Conservation (phyloP, 1,140 invertebrate genomes). For the Colletes gigas region DNA sequence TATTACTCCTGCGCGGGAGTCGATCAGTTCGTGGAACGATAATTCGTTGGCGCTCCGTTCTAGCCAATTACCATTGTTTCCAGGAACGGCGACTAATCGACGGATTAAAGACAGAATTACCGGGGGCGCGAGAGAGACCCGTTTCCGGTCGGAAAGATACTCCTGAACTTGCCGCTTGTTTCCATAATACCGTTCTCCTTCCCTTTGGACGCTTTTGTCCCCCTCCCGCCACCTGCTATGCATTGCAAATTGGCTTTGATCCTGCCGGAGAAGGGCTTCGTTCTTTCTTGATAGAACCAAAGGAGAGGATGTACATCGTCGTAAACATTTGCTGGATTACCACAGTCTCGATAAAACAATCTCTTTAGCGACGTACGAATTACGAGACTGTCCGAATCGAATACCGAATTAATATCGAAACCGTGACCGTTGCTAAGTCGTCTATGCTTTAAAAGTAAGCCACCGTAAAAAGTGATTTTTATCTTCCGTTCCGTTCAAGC, state of each 20-base stretch:
- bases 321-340: not conserved
- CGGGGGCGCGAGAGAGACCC: not conserved
- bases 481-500: no score
- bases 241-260: slow-evolving; percentile 34
- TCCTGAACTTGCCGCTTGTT: not conserved
- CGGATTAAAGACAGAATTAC: slow-evolving; percentile 13
- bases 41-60: not conserved
- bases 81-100: slow-evolving; percentile 45
- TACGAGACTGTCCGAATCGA: no score
- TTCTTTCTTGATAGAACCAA: no score
- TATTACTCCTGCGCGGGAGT: not conserved
- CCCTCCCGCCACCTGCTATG: not conserved
- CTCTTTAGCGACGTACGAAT: no score
- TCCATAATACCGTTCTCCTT: slow-evolving; percentile 4
- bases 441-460: no score
- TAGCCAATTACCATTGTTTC: slow-evolving; percentile 8
- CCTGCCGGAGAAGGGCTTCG: not conserved
- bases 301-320: no score
- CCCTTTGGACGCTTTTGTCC: not conserved
- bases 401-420: no score
- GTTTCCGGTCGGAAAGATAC: slow-evolving; percentile 4
- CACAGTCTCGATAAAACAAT: not conserved
- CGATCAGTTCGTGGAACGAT: slow-evolving; percentile 1
- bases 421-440: no score
- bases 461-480: no score